Conservation (phyloP, 2,113 vertebrate species). For the Sinosuthora webbiana region DNA sequence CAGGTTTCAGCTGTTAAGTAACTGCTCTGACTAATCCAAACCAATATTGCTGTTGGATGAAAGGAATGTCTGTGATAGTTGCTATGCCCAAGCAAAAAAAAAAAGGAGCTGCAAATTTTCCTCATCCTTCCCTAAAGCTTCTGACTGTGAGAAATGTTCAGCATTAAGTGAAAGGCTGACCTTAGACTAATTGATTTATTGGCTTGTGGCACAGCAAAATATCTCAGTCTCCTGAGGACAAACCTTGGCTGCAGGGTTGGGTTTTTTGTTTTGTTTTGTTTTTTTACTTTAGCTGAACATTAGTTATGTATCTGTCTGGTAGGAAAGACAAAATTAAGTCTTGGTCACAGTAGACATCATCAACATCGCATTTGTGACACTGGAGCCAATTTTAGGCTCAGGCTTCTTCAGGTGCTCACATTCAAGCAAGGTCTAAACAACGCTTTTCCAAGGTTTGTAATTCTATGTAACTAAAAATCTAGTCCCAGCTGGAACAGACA, state of each 20-base stretch:
- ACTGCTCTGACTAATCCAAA: neutral
- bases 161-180: neutral
- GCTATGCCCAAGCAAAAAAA: neutral
- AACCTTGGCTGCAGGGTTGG: neutral
- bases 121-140: neutral
- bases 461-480: neutral
- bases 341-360: neutral
- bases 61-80: neutral
- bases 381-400: neutral
- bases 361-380: neutral
- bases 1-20: neutral
- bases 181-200: conserved; percentile 7
- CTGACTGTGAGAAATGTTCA: neutral
- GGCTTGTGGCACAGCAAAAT: neutral
- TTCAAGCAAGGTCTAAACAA: neutral
- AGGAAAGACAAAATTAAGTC: neutral
- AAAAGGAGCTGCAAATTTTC: neutral
- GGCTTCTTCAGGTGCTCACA: neutral
- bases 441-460: neutral
- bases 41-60: neutral
- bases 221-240: neutral
- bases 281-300: neutral
- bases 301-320: neutral
- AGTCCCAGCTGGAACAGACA: neutral
- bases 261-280: no score